Evolutionary conservation across 2,113 vertebrate species (phyloP).

Genomic region (Narcine bancroftii): DNA sequence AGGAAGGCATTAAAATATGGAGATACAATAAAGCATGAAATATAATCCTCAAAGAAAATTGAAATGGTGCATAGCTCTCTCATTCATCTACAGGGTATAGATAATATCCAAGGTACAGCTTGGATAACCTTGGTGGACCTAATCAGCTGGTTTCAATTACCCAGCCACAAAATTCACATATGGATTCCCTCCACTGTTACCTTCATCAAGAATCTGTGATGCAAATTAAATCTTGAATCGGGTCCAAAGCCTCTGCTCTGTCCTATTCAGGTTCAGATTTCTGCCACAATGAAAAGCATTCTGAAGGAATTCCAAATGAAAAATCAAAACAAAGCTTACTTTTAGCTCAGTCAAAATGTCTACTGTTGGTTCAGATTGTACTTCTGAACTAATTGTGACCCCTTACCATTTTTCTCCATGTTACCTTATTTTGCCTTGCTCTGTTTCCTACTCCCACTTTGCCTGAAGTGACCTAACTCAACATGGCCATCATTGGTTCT

Average conservation of each 20-base stretch:
- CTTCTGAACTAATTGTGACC: neutral
- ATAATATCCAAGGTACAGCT: neutral
- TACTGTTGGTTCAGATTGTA: neutral
- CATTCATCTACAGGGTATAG: neutral
- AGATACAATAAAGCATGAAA: neutral
- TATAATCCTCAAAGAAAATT: neutral
- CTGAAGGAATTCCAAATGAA: conserved; percentile 1
- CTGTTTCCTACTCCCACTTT: neutral
- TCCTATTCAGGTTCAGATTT: neutral
- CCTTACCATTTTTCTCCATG: neutral
- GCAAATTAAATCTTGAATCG: conserved; percentile 2
- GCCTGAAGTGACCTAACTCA: neutral
- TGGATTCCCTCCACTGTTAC: neutral
- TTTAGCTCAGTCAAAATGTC: conserved; percentile 5
- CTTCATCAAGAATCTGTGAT: neutral
- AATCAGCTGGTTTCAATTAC: neutral
- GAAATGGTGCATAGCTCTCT: neutral
- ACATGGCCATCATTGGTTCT: too few relatives aligned
- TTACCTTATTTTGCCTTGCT: neutral
- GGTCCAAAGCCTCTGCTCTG: neutral
- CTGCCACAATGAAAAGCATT: conserved; percentile 1
- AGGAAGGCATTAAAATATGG: neutral
- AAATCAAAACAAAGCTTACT: neutral
- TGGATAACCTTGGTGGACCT: neutral
- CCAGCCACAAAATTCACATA: neutral